Base-by-base conservation (phyloP, 2,113 vertebrate genomes). In the Sapajus apella region DNA sequence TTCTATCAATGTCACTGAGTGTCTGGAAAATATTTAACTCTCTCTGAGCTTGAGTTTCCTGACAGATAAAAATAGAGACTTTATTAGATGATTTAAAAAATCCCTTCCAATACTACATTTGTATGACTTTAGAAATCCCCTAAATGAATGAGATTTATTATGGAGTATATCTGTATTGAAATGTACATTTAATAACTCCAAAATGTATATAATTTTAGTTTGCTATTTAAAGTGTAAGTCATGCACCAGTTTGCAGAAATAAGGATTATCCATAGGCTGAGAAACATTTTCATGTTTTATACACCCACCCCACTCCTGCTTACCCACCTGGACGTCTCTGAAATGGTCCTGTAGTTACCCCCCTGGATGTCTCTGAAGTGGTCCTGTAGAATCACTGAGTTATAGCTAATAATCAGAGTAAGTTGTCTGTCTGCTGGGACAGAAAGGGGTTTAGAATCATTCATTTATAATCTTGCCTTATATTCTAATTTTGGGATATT, bases 381-480 rank as follows among this genome's bases (percentile, higher is more conserved):
- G 0, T 84, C 20, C 17, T 35, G 77, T 86, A 68, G 45, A 91
- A 85, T 80, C 47, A 76, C 8, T 76, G 47, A 86, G 50, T n/a
- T 82, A 64, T 2, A 91, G 10, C 91, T 55, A 55, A 10, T 52
- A 70, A 66, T 56, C 7, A 12, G 20, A 11, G 2, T 37, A 73
- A 14, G 0, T 72, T 91, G 11, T 92, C 43, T 82, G 32, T 92
- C 50, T 82, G 27, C 17, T 23, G 30, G 23, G 18, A 52, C 11
- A 93, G 25, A 93, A 55, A 92, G 27, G 20, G 1, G 1, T 61
- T 82, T 93, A 92, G 55, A 87, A 43, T 95, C 27, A 30, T 18
- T 79, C 30, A 92, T 79, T 88, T 93, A 81, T 56, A 87, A 79
- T 91, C 23, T 95, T 77, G 66, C 16, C 45, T 94, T 94, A 61